These are phyloP conservation scores for Virgularia gustaviana DNA, from an alignment of 92 coral and sea anemone genomes.

Conservation along the genomic window DNA sequence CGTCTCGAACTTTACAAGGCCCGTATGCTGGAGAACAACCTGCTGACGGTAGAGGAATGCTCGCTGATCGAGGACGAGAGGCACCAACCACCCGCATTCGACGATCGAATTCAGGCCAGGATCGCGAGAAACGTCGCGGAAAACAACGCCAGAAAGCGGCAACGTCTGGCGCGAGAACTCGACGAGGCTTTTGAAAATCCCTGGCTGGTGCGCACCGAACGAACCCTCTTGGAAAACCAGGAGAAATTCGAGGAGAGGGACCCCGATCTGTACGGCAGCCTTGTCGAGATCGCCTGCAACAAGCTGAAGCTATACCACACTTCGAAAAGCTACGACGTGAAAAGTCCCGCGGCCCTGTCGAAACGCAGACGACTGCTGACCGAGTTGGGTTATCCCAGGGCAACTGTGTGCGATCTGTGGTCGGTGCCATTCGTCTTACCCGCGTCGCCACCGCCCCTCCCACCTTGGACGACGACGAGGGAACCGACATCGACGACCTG, in stretches of 20 bases:
- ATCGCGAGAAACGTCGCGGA: neutral
- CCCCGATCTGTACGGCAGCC: neutral
- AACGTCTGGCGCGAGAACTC: neutral
- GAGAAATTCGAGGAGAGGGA: neutral
- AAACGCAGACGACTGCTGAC: too few species aligned
- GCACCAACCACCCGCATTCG: neutral
- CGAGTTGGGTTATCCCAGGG: too few species aligned
- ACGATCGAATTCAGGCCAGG: neutral
- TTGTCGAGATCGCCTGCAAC: neutral
- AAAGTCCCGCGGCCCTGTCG: too few species aligned
- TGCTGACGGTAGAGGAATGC: neutral
- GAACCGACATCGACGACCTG: too few species aligned
- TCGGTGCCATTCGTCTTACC: too few species aligned
- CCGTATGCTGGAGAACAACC: neutral
- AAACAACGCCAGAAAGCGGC: neutral
- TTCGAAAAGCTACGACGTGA: neutral
- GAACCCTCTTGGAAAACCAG: constrained; percentile 1
- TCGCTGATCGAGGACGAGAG: neutral
- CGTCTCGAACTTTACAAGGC: neutral
- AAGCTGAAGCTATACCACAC: neutral
- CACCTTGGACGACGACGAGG: too few species aligned
- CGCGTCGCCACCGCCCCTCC: too few species aligned
- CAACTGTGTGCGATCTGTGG: too few species aligned
- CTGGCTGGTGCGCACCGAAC: constrained; percentile 17
- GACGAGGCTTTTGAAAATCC: neutral